These are phyloP conservation scores for Muscicapa comitata DNA, from an alignment of 2,797 vertebrate species.

Conservation along the genomic window DNA sequence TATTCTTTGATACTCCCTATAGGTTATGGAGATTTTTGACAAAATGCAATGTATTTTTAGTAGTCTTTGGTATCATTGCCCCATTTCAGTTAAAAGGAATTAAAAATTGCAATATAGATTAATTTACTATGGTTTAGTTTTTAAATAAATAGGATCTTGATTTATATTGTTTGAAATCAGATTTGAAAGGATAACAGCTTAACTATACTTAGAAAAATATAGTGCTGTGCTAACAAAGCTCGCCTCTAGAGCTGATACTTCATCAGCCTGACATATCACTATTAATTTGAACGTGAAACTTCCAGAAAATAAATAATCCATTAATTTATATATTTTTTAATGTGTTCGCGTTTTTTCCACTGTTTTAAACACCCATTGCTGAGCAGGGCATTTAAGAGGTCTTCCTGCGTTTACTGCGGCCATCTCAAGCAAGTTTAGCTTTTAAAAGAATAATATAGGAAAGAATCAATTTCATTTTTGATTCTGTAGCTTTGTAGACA, in stretches of 20 bases:
- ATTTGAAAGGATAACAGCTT: conserved; percentile 27
- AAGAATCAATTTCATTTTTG: conserved; percentile 10
- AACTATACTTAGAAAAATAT: conserved; percentile 41
- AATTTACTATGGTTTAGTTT: conserved; percentile 10
- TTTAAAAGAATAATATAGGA: background rate
- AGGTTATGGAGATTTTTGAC: background rate
- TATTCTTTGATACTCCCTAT: background rate
- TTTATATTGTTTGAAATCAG: conserved; percentile 34
- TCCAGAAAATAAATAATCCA: conserved; percentile 11
- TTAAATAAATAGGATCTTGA: conserved; percentile 1
- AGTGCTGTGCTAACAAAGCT: conserved; percentile 10
- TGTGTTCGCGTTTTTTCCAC: background rate
- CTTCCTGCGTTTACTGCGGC: background rate
- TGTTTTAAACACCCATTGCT: background rate
- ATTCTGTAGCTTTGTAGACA: background rate
- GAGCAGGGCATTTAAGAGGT: background rate
- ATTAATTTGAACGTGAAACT: conserved; percentile 28
- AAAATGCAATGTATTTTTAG: background rate
- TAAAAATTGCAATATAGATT: background rate
- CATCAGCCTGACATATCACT: conserved; percentile 5
- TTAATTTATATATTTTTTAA: background rate
- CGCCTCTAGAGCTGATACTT: background rate
- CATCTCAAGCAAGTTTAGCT: background rate
- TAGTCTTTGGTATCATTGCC: background rate
- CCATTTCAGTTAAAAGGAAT: conserved; percentile 18